A percentile compares a stretch with the other conserved stretches of the same genome.
Evolutionary conservation across 1,140 invertebrate species (phyloP).

Genomic region (Dendrolimus punctatus): DNA sequence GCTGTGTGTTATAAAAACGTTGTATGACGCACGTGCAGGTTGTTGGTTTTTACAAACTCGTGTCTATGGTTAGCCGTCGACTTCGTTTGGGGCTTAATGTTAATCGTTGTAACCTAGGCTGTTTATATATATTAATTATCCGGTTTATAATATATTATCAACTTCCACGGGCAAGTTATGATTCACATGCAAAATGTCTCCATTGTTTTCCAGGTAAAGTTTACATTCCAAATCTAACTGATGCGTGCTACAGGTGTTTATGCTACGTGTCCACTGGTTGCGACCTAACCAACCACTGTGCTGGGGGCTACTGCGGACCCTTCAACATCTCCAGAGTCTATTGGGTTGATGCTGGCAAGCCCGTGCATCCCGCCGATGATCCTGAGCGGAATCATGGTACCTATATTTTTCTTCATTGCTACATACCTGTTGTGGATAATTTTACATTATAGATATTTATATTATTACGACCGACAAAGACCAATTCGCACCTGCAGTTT

Average conservation of each 20-base stretch:
- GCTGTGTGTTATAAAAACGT: too few species aligned
- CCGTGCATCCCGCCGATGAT: slow-evolving; percentile 66
- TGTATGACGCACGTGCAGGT: too few species aligned
- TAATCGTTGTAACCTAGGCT: too few species aligned
- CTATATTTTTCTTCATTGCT: slow-evolving; percentile 1
- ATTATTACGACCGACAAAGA: too few species aligned
- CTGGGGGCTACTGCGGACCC: slow-evolving; percentile 73
- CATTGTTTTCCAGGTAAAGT: slow-evolving; percentile 25
- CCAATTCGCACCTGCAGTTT: too few species aligned
- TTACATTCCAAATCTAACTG: slow-evolving; percentile 46
- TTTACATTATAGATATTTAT: not conserved
- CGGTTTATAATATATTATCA: too few species aligned
- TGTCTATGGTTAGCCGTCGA: too few species aligned
- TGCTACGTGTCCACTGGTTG: slow-evolving; percentile 73
- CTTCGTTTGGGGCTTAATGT: too few species aligned
- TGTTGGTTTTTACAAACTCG: too few species aligned
- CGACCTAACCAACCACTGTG: slow-evolving; percentile 67
- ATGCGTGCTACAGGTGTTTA: slow-evolving; percentile 73
- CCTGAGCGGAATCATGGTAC: slow-evolving; percentile 44
- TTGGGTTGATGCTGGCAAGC: slow-evolving; percentile 75
- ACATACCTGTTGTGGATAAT: not conserved
- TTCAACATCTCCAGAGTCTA: slow-evolving; percentile 76
- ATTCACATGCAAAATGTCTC: too few species aligned
- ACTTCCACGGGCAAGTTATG: too few species aligned
- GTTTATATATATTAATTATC: too few species aligned